Conservation (phyloP, 2,888 invertebrate genomes). For the Drosophila affinis region DNA sequence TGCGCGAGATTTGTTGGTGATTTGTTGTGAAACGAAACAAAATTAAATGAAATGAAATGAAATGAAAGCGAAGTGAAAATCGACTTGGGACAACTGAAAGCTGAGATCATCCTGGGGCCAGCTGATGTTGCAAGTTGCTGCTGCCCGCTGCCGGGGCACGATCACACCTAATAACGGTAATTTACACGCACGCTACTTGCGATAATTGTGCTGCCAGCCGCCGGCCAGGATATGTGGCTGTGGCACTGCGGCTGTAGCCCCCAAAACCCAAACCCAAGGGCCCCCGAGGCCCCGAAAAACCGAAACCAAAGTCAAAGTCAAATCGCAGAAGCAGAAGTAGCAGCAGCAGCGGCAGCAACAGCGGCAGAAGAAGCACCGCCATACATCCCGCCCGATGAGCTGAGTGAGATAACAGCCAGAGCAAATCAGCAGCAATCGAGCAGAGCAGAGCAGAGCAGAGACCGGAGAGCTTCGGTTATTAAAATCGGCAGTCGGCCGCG, state of each 20-base stretch:
- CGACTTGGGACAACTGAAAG: conserved; percentile 20
- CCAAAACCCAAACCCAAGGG: conserved; percentile 23
- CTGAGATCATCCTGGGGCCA: conserved; percentile 12
- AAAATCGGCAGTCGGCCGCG: conserved; percentile 59
- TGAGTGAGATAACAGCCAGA: conserved; percentile 71
- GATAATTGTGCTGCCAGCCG: conserved; percentile 73
- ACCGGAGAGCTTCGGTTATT: conserved; percentile 63
- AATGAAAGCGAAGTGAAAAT: conserved; percentile 65
- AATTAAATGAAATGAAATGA: neutral
- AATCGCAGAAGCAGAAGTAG: conserved; percentile 33
- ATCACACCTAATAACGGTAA: conserved; percentile 83
- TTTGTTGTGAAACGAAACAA: neutral
- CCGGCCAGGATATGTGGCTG: conserved; percentile 35
- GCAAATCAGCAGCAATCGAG: conserved; percentile 36
- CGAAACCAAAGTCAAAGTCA: conserved; percentile 25
- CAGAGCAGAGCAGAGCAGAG: neutral
- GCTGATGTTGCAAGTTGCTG: conserved; percentile 23
- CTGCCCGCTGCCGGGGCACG: conserved; percentile 63
- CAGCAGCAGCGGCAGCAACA: neutral
- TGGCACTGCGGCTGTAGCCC: neutral
- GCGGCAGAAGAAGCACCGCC: neutral
- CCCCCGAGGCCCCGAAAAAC: conserved; percentile 16
- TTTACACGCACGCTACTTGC: conserved; percentile 80
- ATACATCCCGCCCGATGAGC: conserved; percentile 61
- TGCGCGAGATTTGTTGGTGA: neutral